phyloP scores from a whole-genome alignment of 2,888 invertebrate genomes.

The Polyploca ridens region DNA sequence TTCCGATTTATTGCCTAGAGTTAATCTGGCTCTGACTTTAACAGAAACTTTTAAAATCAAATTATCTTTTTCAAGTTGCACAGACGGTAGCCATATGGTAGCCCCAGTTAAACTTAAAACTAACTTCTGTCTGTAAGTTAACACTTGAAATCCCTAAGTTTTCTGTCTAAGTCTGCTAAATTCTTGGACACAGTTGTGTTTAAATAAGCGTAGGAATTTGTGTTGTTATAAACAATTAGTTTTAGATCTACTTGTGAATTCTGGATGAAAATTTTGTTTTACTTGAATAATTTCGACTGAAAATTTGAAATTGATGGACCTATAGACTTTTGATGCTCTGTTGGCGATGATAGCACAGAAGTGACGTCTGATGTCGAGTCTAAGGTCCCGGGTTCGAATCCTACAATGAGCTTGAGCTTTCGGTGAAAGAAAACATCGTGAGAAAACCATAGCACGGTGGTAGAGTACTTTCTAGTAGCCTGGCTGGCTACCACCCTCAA shows the following conservation, averaged over 20 bases:
- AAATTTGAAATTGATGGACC: background rate
- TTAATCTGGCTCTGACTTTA: background rate
- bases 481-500: too few species aligned
- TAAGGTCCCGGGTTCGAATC: too few species aligned
- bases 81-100: background rate
- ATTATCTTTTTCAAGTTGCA: background rate
- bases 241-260: background rate
- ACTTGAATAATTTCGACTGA: background rate
- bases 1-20: too few species aligned
- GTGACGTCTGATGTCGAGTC: too few species aligned
- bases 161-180: background rate
- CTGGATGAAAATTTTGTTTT: background rate
- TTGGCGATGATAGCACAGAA: too few species aligned
- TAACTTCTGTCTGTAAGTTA: background rate
- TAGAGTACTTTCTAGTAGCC: too few species aligned
- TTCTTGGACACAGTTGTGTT: background rate
- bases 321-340: too few species aligned
- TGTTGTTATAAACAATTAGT: conserved; percentile 1
- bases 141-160: background rate
- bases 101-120: background rate
- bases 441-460: too few species aligned
- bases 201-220: background rate
- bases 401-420: too few species aligned
- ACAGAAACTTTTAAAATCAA: background rate
- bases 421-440: too few species aligned